phyloP scores from a whole-genome alignment of 2,888 invertebrate species.

The Dusona sp. region DNA sequence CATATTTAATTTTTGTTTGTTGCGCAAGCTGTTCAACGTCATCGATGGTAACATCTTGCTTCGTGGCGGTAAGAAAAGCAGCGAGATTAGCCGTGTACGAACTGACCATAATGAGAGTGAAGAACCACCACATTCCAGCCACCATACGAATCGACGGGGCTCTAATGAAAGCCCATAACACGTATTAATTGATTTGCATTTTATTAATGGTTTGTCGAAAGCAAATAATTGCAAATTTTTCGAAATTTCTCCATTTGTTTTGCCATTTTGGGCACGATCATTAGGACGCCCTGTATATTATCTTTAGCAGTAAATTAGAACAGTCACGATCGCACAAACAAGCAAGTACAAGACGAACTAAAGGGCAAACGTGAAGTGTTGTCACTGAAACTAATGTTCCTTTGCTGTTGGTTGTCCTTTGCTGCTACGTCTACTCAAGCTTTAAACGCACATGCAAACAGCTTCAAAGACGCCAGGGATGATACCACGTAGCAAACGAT shows the following conservation, averaged over 20 bases:
- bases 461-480: conserved; percentile 57
- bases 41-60: conserved; percentile 98
- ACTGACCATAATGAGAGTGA: conserved; percentile 97
- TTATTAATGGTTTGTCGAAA: too few relatives aligned
- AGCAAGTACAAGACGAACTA: background rate
- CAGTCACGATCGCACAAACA: conserved; percentile 7
- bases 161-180: conserved; percentile 83
- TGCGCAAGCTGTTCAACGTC: conserved; percentile 98
- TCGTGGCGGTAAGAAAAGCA: conserved; percentile 96
- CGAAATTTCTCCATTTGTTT: background rate
- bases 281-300: background rate
- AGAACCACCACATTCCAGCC: conserved; percentile 98
- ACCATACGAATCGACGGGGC: conserved; percentile 95
- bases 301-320: background rate
- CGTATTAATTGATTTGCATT: background rate
- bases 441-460: conserved; percentile 25
- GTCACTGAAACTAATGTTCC: conserved; percentile 20
- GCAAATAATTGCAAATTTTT: background rate
- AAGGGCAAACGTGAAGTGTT: background rate
- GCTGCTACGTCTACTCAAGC: background rate
- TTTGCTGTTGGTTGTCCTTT: conserved; percentile 41
- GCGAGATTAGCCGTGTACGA: conserved; percentile 98
- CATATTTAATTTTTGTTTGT: conserved; percentile 99
- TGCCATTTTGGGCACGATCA: background rate
- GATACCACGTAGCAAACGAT: conserved; percentile 80